Conservation (phyloP, 2,888 invertebrate species). For the Alentia gelatinosa region DNA sequence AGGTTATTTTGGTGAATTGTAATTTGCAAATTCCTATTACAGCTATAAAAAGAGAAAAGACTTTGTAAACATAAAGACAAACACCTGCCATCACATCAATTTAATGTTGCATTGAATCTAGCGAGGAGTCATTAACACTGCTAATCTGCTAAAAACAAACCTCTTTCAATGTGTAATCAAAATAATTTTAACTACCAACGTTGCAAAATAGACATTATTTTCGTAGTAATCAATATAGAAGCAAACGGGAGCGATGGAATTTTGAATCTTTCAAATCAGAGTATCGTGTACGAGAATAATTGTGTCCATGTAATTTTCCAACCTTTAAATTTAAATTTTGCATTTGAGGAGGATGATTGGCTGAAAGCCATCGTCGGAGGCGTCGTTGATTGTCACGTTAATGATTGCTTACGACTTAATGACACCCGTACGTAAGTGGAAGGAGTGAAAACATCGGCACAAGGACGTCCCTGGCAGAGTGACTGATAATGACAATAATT, state of each 20-base stretch:
- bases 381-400: not conserved
- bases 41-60: not conserved
- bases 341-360: not conserved
- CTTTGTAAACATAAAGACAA: conserved; percentile 1
- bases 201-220: too few relatives aligned
- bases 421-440: not conserved
- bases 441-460: not conserved
- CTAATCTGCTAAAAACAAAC: not conserved
- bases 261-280: too few relatives aligned
- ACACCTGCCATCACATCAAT: not conserved
- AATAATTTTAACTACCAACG: too few relatives aligned
- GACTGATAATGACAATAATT: not conserved
- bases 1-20: not conserved
- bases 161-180: not conserved
- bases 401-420: conserved; percentile 1
- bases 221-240: too few relatives aligned
- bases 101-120: not conserved
- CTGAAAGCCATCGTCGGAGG: not conserved
- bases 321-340: not conserved
- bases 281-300: too few relatives aligned
- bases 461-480: not conserved
- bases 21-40: conserved; percentile 20
- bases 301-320: not conserved
- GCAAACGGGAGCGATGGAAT: too few relatives aligned
- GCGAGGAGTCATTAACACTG: not conserved